Conservation (phyloP, 2,888 invertebrate species). For the Cataglyphis rosenhaueri region DNA sequence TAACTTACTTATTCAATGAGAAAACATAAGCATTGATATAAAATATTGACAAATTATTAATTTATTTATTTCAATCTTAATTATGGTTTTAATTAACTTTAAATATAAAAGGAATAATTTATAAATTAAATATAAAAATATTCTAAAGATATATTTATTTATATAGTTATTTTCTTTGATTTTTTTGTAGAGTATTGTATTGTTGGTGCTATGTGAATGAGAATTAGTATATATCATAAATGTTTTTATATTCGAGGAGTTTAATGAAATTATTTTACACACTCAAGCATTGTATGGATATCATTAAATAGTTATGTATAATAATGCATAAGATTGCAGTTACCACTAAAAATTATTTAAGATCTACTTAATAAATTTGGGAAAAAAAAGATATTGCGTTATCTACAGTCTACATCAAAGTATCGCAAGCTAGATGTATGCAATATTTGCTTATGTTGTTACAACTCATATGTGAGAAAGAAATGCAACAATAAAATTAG, state of each 20-base stretch:
- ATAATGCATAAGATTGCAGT: constrained; percentile 43
- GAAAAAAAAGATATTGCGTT: neutral
- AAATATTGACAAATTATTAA: constrained; percentile 2
- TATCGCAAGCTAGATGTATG: neutral
- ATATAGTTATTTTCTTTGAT: neutral
- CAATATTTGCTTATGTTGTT: constrained; percentile 3
- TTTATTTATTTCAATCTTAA: constrained; percentile 7
- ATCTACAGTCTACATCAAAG: neutral
- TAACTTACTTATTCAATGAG: neutral
- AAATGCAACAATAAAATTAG: constrained; percentile 4
- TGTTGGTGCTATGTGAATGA: constrained; percentile 1
- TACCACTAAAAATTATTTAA: constrained; percentile 44
- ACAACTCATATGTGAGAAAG: constrained; percentile 19
- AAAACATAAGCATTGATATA: neutral
- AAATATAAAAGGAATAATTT: neutral
- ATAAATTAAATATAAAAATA: neutral
- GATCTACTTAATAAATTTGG: constrained; percentile 19
- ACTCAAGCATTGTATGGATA: neutral
- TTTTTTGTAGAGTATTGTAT: constrained; percentile 2
- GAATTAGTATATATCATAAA: neutral
- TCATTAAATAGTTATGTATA: constrained; percentile 15
- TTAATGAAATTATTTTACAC: constrained; percentile 9
- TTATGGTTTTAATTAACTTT: neutral
- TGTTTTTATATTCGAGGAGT: neutral
- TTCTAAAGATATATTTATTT: constrained; percentile 21